Evolutionary conservation across 1,140 invertebrate species (phyloP).

Genomic region (Trigoniulus corallinus): DNA sequence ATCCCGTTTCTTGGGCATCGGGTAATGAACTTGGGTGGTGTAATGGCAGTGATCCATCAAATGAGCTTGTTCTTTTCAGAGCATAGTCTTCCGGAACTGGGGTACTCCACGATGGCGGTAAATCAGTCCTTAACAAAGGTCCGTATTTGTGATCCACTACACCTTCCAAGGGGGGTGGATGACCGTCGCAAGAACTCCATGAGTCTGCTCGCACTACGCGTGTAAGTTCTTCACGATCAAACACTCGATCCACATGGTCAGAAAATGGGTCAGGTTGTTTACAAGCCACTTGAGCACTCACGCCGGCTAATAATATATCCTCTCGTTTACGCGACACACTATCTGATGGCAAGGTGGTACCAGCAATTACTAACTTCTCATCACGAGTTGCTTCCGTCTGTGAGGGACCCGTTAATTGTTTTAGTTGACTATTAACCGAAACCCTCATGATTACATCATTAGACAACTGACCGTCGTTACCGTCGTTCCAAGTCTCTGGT

Average conservation of each 20-base stretch:
- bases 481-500: constrained; percentile 43
- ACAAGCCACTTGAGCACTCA: too few relatives aligned
- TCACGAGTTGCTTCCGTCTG: too few relatives aligned
- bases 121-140: not conserved
- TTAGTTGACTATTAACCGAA: not conserved
- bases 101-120: constrained; percentile 22
- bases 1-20: not conserved
- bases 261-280: constrained; percentile 57
- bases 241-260: constrained; percentile 47
- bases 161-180: constrained; percentile 13
- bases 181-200: not conserved
- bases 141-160: not conserved
- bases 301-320: too few relatives aligned
- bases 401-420: too few relatives aligned
- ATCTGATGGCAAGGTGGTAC: too few relatives aligned
- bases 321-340: too few relatives aligned
- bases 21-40: not conserved
- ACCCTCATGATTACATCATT: not conserved
- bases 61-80: constrained; percentile 14
- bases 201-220: constrained; percentile 33
- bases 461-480: constrained; percentile 10
- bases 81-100: constrained; percentile 20
- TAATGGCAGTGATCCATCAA: constrained; percentile 12
- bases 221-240: constrained; percentile 46
- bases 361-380: too few relatives aligned